Percentiles rank a stretch among this genome's conserved stretches.
These are phyloP conservation scores for Hetaerina americana DNA, from an alignment of 1,140 invertebrate species.

Conservation along the genomic window DNA sequence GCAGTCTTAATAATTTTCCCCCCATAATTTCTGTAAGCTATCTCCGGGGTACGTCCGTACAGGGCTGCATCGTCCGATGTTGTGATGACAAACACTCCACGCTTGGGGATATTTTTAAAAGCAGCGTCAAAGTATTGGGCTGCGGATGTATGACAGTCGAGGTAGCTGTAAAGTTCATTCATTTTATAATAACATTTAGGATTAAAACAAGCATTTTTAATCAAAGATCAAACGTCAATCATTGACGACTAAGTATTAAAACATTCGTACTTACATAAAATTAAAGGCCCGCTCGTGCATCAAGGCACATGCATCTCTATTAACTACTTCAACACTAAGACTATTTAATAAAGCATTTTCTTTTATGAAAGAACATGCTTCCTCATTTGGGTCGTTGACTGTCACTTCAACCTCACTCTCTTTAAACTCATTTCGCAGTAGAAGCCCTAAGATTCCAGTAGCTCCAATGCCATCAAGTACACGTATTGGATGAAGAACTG, in stretches of 20 bases:
- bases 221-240: no score
- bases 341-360: not conserved
- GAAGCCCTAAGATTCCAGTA: not conserved
- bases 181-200: no score
- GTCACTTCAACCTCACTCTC: not conserved
- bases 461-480: not conserved
- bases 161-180: conserved; percentile 18
- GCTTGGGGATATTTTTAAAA: conserved; percentile 22
- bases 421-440: not conserved
- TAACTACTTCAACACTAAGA: not conserved
- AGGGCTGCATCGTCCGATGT: conserved; percentile 24
- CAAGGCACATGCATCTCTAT: not conserved
- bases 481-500: not conserved
- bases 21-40: conserved; percentile 22
- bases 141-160: conserved; percentile 23
- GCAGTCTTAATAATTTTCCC: conserved; percentile 25
- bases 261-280: not conserved
- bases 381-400: not conserved
- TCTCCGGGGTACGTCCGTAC: conserved; percentile 23
- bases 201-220: no score
- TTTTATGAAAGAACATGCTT: not conserved
- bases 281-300: not conserved
- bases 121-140: conserved; percentile 22
- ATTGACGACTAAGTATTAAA: no score
- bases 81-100: conserved; percentile 23